Conservation (phyloP, 2,888 invertebrate genomes). For the Tachina fera region DNA sequence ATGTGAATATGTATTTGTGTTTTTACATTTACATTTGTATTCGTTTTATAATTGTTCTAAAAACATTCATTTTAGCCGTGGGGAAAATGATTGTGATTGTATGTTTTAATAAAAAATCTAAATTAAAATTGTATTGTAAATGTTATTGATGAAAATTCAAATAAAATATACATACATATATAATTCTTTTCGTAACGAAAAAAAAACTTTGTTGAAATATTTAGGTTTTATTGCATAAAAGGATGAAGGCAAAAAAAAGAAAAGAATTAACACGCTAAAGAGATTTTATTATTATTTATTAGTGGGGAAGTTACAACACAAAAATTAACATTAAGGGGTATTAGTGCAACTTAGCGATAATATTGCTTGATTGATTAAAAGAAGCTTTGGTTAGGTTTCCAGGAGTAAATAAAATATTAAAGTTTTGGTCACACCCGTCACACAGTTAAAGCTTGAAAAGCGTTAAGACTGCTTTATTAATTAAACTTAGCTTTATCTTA, state of each 20-base stretch:
- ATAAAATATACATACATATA: slow-evolving; percentile 18
- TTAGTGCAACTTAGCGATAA: no score
- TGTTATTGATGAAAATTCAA: slow-evolving; percentile 54
- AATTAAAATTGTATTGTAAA: slow-evolving; percentile 62
- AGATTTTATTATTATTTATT: slow-evolving; percentile 40
- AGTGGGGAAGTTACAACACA: neutral
- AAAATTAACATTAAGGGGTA: no score
- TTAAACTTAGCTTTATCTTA: no score
- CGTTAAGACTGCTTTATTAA: no score
- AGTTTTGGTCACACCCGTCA: no score
- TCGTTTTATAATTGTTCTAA: slow-evolving; percentile 50
- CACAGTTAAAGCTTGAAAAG: no score
- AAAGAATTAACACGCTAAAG: slow-evolving; percentile 25
- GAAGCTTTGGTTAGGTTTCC: no score
- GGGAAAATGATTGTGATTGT: slow-evolving; percentile 55
- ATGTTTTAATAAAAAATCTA: slow-evolving; percentile 58
- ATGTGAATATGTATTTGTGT: neutral
- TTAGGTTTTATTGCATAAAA: slow-evolving; percentile 42
- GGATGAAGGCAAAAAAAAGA: neutral
- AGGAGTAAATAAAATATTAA: no score
- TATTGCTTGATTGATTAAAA: no score
- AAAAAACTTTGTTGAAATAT: slow-evolving; percentile 14
- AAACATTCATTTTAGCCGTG: slow-evolving; percentile 52
- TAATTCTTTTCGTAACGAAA: neutral
- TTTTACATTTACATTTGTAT: slow-evolving; percentile 16